Conservation (phyloP, 1,140 invertebrate genomes). For the Plodia interpunctella region DNA sequence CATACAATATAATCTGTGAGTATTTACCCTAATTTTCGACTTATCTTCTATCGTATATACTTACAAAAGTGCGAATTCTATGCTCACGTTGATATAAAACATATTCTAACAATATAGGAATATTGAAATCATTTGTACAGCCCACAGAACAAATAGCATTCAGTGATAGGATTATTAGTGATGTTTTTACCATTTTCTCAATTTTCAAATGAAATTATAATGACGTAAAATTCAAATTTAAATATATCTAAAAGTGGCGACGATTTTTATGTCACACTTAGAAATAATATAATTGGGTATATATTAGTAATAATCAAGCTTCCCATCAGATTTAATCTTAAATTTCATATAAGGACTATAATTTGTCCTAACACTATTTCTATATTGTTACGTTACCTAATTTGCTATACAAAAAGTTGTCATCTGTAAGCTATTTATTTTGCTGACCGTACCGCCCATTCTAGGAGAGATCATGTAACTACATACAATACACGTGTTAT, state of each 20-base stretch:
- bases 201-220: no score
- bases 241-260: no score
- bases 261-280: no score
- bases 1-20: not conserved
- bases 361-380: no score
- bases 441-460: not conserved
- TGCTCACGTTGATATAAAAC: constrained; percentile 10
- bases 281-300: no score
- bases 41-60: not conserved
- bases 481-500: not conserved
- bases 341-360: no score
- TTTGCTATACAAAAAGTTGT: not conserved
- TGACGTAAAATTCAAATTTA: no score
- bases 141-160: not conserved
- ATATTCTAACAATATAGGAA: constrained; percentile 11
- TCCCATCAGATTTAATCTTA: no score
- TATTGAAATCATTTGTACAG: constrained; percentile 6
- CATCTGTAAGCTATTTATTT: not conserved
- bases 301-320: no score
- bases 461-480: constrained; percentile 5
- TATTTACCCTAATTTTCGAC: constrained; percentile 9
- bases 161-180: not conserved
- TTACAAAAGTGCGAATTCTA: constrained; percentile 35
- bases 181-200: no score
- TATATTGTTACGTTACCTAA: no score